phyloP scores from a whole-genome alignment of 2,888 invertebrate genomes.

The Cryptocephalus primarius region DNA sequence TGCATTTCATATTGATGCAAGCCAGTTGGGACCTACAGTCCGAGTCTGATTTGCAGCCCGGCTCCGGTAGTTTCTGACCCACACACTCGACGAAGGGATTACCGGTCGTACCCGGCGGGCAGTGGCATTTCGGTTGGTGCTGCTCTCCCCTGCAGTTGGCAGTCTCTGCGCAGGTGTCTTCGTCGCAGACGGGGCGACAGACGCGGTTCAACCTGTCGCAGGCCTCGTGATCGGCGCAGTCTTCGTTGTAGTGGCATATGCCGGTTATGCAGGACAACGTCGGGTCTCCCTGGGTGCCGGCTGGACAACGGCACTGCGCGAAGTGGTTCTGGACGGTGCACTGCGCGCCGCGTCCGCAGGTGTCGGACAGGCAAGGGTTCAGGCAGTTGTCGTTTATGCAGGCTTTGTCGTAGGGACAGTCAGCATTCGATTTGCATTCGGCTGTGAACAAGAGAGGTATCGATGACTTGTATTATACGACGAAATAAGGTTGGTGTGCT shows the following conservation, averaged over 20 bases:
- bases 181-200: conserved; percentile 72
- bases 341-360: conserved; percentile 70
- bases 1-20: conserved; percentile 66
- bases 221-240: conserved; percentile 74
- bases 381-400: conserved; percentile 72
- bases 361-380: conserved; percentile 58
- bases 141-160: conserved; percentile 65
- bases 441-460: conserved; percentile 44
- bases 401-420: conserved; percentile 76
- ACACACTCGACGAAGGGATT: conserved; percentile 66
- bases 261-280: conserved; percentile 70
- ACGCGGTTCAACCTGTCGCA: conserved; percentile 75
- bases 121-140: conserved; percentile 70
- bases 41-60: conserved; percentile 62
- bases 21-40: conserved; percentile 67
- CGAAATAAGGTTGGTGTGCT: too few relatives aligned
- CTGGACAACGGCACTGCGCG: conserved; percentile 72
- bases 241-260: conserved; percentile 79
- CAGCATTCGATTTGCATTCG: conserved; percentile 65
- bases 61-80: conserved; percentile 34
- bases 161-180: conserved; percentile 67
- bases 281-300: conserved; percentile 77
- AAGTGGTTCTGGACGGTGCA: conserved; percentile 66
- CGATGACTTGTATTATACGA: too few relatives aligned
- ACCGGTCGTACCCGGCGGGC: conserved; percentile 63